A percentile compares a stretch with the other conserved stretches of the same genome.
These are phyloP conservation scores for Brachionus rotundiformis DNA, from an alignment of 1,140 invertebrate genomes.

Conservation along the genomic window DNA sequence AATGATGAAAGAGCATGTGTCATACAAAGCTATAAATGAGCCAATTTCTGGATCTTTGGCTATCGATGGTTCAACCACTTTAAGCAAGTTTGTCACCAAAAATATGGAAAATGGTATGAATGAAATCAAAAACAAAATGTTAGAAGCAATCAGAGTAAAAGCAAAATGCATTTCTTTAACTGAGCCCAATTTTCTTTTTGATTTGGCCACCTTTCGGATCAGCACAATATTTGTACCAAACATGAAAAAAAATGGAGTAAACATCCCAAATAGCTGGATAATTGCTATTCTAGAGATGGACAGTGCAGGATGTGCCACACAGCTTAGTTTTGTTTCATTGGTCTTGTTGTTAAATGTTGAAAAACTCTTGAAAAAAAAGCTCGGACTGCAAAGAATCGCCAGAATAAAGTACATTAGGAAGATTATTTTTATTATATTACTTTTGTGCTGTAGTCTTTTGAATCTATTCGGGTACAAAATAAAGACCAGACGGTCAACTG, in stretches of 20 bases:
- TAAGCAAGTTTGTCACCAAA: neutral
- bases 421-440: neutral
- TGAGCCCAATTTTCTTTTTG: neutral
- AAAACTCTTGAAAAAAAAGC: neutral
- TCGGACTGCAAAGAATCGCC: neutral
- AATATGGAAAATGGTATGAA: slow-evolving; percentile 25
- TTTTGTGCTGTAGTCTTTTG: neutral
- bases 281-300: neutral
- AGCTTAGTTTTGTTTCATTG: neutral
- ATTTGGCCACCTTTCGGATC: neutral
- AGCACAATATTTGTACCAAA: neutral
- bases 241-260: neutral
- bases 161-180: neutral
- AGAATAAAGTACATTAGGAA: neutral
- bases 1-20: neutral
- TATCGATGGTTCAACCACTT: neutral
- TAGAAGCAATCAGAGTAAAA: neutral
- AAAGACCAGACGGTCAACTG: neutral
- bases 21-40: neutral
- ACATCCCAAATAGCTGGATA: neutral
- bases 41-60: neutral
- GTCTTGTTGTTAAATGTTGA: neutral
- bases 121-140: neutral
- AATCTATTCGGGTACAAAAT: neutral
- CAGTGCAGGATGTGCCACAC: neutral